These are phyloP conservation scores for Megaustenia siamemsis DNA, from an alignment of 2,888 invertebrate species.

Conservation along the genomic window DNA sequence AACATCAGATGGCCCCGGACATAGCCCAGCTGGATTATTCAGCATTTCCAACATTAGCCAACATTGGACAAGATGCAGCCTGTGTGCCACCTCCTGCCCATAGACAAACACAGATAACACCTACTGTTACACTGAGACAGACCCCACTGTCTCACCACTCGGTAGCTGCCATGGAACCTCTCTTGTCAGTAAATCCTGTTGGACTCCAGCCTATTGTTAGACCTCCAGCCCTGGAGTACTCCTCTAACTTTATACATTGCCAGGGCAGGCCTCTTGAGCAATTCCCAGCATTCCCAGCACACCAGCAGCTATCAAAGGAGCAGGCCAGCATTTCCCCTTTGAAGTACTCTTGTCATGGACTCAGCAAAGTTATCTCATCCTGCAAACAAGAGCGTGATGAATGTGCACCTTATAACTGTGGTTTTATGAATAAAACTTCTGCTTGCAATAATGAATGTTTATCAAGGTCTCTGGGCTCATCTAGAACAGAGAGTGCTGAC, in stretches of 20 bases:
- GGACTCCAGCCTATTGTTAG: slow-evolving; percentile 23
- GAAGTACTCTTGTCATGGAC: slow-evolving; percentile 23
- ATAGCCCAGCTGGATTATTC: slow-evolving; percentile 7
- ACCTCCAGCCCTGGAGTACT: slow-evolving; percentile 25
- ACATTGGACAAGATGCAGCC: slow-evolving; percentile 21
- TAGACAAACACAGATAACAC: slow-evolving; percentile 26
- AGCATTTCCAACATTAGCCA: not conserved
- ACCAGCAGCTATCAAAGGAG: not conserved
- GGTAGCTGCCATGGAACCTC: slow-evolving; percentile 13
- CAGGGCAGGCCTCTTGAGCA: not conserved
- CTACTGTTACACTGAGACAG: not conserved
- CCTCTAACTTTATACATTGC: not conserved
- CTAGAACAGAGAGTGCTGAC: slow-evolving; percentile 28
- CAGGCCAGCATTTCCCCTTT: not conserved
- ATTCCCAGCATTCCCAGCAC: not conserved
- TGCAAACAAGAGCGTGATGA: slow-evolving; percentile 43
- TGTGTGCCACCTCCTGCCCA: slow-evolving; percentile 32
- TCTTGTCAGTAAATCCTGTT: slow-evolving; percentile 33
- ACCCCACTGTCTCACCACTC: not conserved
- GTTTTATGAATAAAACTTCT: slow-evolving; percentile 2
- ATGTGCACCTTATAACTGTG: slow-evolving; percentile 27
- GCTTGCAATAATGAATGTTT: not conserved
- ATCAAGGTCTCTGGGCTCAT: not conserved
- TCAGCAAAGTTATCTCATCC: not conserved
- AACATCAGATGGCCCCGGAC: slow-evolving; percentile 28